Evolutionary conservation across 1,140 invertebrate genomes (phyloP).

Genomic region (Nephila pilipes): DNA sequence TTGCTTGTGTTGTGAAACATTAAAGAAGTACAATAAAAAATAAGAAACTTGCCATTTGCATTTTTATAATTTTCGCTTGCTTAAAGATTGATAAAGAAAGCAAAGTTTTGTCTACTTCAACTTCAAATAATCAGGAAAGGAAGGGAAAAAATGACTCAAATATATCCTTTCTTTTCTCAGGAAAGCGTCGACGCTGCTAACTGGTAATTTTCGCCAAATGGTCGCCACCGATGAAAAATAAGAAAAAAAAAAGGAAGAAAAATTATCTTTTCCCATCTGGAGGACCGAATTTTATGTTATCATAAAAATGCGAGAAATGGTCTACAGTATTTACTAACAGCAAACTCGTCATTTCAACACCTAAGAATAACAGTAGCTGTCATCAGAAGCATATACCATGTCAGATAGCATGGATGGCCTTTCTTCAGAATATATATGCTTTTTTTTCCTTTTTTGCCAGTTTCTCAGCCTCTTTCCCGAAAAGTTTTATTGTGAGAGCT

Average conservation of each 20-base stretch:
- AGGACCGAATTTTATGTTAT: constrained; percentile 24
- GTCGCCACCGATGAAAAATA: constrained; percentile 12
- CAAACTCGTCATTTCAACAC: constrained; percentile 29
- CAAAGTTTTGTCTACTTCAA: background rate
- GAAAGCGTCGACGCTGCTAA: background rate
- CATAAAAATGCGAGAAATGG: constrained; percentile 41
- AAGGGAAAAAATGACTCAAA: background rate
- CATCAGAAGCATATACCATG: constrained; percentile 22
- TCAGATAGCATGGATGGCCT: constrained; percentile 15
- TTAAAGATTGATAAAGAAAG: background rate
- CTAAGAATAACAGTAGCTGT: constrained; percentile 27
- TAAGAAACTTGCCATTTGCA: too few species aligned
- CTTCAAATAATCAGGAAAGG: too few species aligned
- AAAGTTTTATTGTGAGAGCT: constrained; percentile 14
- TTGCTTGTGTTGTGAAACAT: too few species aligned
- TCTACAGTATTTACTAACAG: constrained; percentile 29
- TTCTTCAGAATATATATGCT: constrained; percentile 16
- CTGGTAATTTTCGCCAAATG: constrained; percentile 30
- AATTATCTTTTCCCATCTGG: constrained; percentile 34
- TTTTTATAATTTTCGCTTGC: background rate
- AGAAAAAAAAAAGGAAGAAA: background rate
- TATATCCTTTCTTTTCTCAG: background rate
- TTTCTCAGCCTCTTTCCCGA: background rate
- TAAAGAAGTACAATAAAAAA: too few species aligned
- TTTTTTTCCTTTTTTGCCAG: background rate